Evolutionary conservation across 2,888 invertebrate species (phyloP).

Genomic region (Cephus pygmeus): DNA sequence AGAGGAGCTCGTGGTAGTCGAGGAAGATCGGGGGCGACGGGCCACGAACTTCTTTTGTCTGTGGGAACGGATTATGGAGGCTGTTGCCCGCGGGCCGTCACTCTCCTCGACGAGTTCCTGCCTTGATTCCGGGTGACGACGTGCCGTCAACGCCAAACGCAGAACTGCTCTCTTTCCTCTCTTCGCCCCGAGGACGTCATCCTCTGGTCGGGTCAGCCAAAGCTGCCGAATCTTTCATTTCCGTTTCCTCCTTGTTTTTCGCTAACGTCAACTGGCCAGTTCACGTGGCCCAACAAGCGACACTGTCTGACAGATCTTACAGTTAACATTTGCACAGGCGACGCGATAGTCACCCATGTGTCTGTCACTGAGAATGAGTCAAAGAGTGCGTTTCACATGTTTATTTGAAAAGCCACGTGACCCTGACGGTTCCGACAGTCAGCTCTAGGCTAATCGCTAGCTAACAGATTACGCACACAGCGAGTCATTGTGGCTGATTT

Average conservation of each 20-base stretch:
- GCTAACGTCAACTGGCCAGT: too few species aligned
- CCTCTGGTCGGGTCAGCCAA: not conserved
- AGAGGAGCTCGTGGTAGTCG: conserved; percentile 18
- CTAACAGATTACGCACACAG: conserved; percentile 21
- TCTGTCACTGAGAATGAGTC: too few species aligned
- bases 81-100: conserved; percentile 49
- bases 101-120: conserved; percentile 49
- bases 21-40: conserved; percentile 60
- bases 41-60: conserved; percentile 61
- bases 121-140: conserved; percentile 54
- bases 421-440: too few species aligned
- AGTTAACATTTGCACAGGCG: too few species aligned
- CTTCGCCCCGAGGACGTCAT: not conserved
- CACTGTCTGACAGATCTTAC: not conserved
- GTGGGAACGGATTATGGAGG: conserved; percentile 57
- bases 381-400: too few species aligned
- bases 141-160: conserved; percentile 52
- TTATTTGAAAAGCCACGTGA: too few species aligned
- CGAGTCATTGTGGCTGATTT: conserved; percentile 18
- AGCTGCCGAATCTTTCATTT: conserved; percentile 2
- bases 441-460: conserved; percentile 17
- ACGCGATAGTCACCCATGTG: too few species aligned
- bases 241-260: conserved; percentile 10
- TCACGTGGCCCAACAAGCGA: too few species aligned
- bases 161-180: conserved; percentile 42